Evolutionary conservation across 1,140 invertebrate species (phyloP), one percentile per base, ranked within the genome.

Genomic region (Heliconius hermathena): DNA sequence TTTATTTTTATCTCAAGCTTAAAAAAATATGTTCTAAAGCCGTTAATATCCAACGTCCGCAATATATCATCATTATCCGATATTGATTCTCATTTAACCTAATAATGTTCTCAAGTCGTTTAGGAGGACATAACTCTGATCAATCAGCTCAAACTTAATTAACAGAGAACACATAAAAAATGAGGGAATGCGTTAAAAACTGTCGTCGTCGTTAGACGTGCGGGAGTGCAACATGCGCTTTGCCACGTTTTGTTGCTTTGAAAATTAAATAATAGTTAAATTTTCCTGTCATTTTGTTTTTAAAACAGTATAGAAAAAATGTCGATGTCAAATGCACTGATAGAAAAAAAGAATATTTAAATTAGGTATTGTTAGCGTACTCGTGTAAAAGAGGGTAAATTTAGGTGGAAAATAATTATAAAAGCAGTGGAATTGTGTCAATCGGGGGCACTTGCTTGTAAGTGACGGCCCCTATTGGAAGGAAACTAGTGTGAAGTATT

Each of bases 141-240:
- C 81, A 76, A 52, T 76, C 54, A 57, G 54, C 54, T 41, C 52
- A 66, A 73, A 49, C 72, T 73, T 82, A 82, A 82, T 82, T 49
- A 79, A 77, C 71, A n/a, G 72, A 73, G 29, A 76, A 74, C 46
- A n/a, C 52, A 60, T 36, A 77, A 81, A 79, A 74, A 46, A 36
- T 54, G 70, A 75, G 52, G 52, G 83, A 82, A 84, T 82, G 81
- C 79, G 36, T 81, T 78, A 81, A 81, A 81, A 82, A 80, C 79
- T 77, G 49, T 79, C 77, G 72, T 78, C 75, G 71, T 84, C 83
- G 79, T 84, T 82, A 84, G 77, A 75, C 41, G 71, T 60, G 33
- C 33, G 79, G 73, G 79, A 81, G 76, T 82, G 82, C 80, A 57
- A 79, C 41, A 70, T 72, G 66, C 70, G 75, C 77, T 57, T 81